phyloP scores from a whole-genome alignment of 2,113 vertebrate genomes.

The Pogona vitticeps region DNA sequence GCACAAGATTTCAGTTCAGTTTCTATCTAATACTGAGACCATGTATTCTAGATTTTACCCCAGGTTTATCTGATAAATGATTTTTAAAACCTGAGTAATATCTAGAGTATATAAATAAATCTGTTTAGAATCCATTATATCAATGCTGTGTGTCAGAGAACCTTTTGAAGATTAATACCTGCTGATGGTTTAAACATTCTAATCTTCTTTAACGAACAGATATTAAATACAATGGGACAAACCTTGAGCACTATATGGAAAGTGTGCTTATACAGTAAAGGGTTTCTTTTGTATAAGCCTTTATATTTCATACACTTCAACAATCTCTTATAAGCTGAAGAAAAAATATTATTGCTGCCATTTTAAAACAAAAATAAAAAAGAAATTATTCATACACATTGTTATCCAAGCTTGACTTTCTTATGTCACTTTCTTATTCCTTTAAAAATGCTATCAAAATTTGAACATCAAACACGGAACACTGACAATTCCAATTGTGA shows the following conservation, averaged over 20 bases:
- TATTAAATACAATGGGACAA: constrained; percentile 56
- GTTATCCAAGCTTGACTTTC: constrained; percentile 22
- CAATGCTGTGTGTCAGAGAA: constrained; percentile 41
- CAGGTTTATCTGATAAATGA: constrained; percentile 10
- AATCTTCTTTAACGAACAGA: constrained; percentile 58
- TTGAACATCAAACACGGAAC: neutral
- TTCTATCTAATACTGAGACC: constrained; percentile 13
- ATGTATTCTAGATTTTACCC: constrained; percentile 23
- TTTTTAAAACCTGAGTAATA: constrained; percentile 35
- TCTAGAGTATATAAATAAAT: constrained; percentile 58
- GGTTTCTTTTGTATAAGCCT: constrained; percentile 15
- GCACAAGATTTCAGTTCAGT: constrained; percentile 6
- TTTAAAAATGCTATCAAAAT: neutral
- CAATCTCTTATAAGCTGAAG: constrained; percentile 14
- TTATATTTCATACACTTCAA: constrained; percentile 5
- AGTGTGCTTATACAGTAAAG: constrained; percentile 18
- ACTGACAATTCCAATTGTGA: neutral
- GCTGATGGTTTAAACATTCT: constrained; percentile 50
- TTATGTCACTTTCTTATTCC: neutral
- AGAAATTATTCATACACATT: constrained; percentile 15
- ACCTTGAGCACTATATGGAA: constrained; percentile 48
- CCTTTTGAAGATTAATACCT: constrained; percentile 50
- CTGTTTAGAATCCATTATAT: constrained; percentile 53
- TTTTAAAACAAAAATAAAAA: neutral
- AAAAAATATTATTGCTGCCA: constrained; percentile 23